Conservation (phyloP, 2,797 vertebrate species). For the Myotis vivesi region DNA sequence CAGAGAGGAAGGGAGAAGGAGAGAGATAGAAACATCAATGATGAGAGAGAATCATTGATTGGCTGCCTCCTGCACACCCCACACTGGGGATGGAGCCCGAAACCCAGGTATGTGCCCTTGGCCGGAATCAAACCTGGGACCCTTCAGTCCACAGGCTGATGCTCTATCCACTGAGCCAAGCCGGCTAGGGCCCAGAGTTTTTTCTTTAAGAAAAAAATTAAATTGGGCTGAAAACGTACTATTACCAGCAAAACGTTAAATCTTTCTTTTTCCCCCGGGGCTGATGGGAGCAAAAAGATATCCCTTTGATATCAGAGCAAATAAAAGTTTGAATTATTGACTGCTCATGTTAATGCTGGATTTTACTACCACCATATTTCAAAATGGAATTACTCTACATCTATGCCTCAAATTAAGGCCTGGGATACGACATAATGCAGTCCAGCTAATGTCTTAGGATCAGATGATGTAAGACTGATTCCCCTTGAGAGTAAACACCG, state of each 20-base stretch:
- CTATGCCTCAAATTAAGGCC: conserved; percentile 60
- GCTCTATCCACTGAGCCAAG: too few relatives aligned
- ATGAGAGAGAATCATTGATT: too few relatives aligned
- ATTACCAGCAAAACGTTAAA: conserved; percentile 45
- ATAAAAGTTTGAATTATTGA: conserved; percentile 73
- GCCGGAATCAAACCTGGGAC: too few relatives aligned
- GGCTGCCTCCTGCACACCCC: too few relatives aligned
- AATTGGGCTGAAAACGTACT: conserved; percentile 33
- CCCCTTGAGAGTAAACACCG: conserved; percentile 45
- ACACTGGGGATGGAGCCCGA: too few relatives aligned
- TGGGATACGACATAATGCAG: conserved; percentile 18
- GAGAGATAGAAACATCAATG: too few relatives aligned
- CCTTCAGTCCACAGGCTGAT: too few relatives aligned
- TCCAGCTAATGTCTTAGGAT: conserved; percentile 45
- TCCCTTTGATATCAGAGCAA: conserved; percentile 65
- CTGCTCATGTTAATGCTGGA: conserved; percentile 60
- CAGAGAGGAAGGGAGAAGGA: too few relatives aligned
- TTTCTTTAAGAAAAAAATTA: conserved; percentile 49
- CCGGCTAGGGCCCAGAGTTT: neutral
- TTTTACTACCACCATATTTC: conserved; percentile 72
- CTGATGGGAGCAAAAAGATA: conserved; percentile 44
- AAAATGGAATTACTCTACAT: conserved; percentile 69
- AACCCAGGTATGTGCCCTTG: too few relatives aligned
- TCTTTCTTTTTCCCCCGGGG: neutral
- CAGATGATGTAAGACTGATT: conserved; percentile 54